Base-by-base conservation (phyloP, 2,797 vertebrate species). In the Tokudaia muenninki region DNA sequence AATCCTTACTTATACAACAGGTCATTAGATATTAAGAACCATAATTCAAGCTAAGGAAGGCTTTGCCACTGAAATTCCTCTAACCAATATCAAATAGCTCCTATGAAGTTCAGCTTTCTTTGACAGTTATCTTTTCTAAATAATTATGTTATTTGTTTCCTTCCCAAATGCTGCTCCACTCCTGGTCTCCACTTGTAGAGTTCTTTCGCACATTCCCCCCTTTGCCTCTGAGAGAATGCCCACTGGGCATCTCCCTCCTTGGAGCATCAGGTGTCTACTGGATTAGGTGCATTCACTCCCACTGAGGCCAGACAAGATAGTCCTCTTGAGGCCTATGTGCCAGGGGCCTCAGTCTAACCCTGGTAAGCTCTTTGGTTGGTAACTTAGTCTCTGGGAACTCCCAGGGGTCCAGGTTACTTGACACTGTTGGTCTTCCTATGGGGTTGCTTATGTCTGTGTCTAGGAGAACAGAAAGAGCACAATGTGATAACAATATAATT, bases 31-130 rank as follows among this genome's bases (percentile, higher is more conserved):
- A 26, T 88, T 94, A 89, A 95, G 44, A 86, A n/a, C 34, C 6
- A 3, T 92, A 95, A 96, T 2, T 93, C 59, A 95, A 55, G 16
- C 90, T 96, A 94, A 93, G 84, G 26, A 94, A 93, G 84, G 22
- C 21, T 94, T 52, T 50, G 1, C 37, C 41, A 61, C 57, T 59
- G 52, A 55, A 93, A 34, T 84, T 74, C 50, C 95, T 96, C 93
- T 87, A 59, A 94, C 79, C 93, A 83, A 41, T 87, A 94, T 59
- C 57, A 83, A 92, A 89, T 19, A 87, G 34, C 6, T 96, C 75
- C 91, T 86, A 37, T 86, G 95, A 96, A 87, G 94, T 9, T 26
- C 44, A 95, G 77, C 14, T 72, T 75, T 94, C 7, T 0, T 1
- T 88, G 97, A 59, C 22, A 82, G 34, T 31, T 90, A 88, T 83